These are phyloP conservation scores for Neolamprologus cancellatus DNA, from an alignment of 2,113 vertebrate genomes.

Conservation along the genomic window DNA sequence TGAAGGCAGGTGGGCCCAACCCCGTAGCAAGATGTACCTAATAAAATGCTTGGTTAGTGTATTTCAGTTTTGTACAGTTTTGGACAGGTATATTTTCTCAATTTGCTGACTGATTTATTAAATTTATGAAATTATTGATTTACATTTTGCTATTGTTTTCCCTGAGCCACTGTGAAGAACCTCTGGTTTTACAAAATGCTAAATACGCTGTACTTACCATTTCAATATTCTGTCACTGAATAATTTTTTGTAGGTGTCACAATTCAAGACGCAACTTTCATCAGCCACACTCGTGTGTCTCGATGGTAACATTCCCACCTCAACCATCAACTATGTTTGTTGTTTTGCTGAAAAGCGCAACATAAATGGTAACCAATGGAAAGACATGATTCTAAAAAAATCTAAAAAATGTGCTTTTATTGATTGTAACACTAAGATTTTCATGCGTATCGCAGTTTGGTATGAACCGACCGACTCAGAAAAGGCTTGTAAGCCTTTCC, in stretches of 20 bases:
- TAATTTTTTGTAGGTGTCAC: conserved; percentile 72
- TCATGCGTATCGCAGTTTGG: conserved; percentile 75
- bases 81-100: background rate
- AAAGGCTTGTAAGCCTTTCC: conserved; percentile 84
- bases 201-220: background rate
- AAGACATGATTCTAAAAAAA: background rate
- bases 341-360: conserved; percentile 72
- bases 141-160: background rate
- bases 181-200: background rate
- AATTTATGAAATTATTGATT: background rate
- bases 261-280: conserved; percentile 75
- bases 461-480: conserved; percentile 84
- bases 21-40: background rate
- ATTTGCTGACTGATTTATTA: background rate
- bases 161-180: background rate
- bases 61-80: background rate
- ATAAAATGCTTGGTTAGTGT: background rate
- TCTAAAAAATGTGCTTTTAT: background rate
- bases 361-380: conserved; percentile 69
- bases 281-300: conserved; percentile 77
- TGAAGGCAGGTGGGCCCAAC: background rate
- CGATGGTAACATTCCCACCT: conserved; percentile 82
- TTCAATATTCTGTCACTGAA: background rate
- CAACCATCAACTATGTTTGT: conserved; percentile 83
- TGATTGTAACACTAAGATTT: background rate